A percentile compares a stretch with the other conserved stretches of the same genome.
Evolutionary conservation across 2,797 vertebrate species (phyloP).

Genomic region (Cercopithecus neglectus): DNA sequence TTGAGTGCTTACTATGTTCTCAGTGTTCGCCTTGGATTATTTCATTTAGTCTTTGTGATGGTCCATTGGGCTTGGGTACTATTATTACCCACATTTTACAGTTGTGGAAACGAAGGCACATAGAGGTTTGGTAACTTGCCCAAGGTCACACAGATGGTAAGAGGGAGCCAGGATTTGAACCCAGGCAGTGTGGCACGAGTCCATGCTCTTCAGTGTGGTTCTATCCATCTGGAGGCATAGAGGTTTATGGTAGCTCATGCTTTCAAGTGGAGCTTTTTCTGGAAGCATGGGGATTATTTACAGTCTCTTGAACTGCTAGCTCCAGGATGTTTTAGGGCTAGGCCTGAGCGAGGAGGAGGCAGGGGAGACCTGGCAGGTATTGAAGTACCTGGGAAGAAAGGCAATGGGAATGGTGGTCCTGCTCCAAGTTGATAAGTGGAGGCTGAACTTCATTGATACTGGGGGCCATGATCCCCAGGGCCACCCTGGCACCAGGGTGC

Average conservation of each 20-base stretch:
- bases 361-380: not conserved
- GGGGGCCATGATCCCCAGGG: not conserved
- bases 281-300: not conserved
- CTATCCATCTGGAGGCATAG: not conserved
- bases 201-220: not conserved
- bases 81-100: not conserved
- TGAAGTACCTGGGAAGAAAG: not conserved
- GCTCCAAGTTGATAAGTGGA: not conserved
- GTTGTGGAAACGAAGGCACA: not conserved
- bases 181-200: not conserved
- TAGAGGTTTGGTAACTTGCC: not conserved
- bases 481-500: not conserved
- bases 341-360: not conserved
- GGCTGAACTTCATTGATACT: not conserved
- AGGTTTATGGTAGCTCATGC: not conserved
- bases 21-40: not conserved
- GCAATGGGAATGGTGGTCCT: not conserved
- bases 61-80: not conserved
- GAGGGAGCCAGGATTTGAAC: not conserved
- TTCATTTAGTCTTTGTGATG: not conserved
- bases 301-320: not conserved
- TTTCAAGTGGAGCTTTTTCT: not conserved
- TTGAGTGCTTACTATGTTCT: not conserved
- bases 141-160: not conserved
- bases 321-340: not conserved